Evolutionary conservation across 2,113 vertebrate genomes (phyloP), one percentile per base, ranked within the genome.

Genomic region (Cheirogaleus medius): DNA sequence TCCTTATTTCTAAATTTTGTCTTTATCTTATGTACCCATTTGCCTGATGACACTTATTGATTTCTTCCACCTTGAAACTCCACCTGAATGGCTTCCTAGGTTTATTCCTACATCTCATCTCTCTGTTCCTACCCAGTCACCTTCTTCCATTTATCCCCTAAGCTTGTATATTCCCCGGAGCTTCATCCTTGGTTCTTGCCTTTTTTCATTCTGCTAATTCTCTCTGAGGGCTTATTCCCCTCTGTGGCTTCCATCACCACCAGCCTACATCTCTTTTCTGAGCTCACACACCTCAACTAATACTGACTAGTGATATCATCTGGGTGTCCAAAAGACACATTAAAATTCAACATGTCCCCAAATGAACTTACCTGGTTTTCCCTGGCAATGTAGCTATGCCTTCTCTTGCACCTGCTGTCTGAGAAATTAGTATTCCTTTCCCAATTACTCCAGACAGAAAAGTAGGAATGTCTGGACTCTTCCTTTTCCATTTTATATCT

Each of bases 1-100:
- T 93, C 32, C 54, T 96, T 82, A 60, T 90, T 90, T 92, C 76
- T 92, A 95, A 94, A 78, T 89, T 81, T 66, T 83, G 6, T 83
- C 74, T 83, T 68, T 94, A 21, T 85, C 44, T 89, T 73, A 47
- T 90, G 27, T 73, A 87, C 25, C 25, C 39, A 54, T 64, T 10
- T 95, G 39, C 37, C 94, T 92, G 49, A 90, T 92, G 74, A 89
- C 58, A 82, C 37, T 89, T 89, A 3, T 54, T 92, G 47, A 90
- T 54, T 56, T 71, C 37, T 95, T 85, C 25, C 8, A 73, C 27
- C 77, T 93, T 90, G 63, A 96, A 87, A 92, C 49, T 63, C 64
- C 56, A 64, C 12, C 32, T 82, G 23, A 86, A 60, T 63, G 49
- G 3, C 29, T 92, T 95, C 63, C 39, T 84, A 85, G 49, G 66